phyloP scores from a whole-genome alignment of 1,140 invertebrate genomes.

The Zaprionus inermis region DNA sequence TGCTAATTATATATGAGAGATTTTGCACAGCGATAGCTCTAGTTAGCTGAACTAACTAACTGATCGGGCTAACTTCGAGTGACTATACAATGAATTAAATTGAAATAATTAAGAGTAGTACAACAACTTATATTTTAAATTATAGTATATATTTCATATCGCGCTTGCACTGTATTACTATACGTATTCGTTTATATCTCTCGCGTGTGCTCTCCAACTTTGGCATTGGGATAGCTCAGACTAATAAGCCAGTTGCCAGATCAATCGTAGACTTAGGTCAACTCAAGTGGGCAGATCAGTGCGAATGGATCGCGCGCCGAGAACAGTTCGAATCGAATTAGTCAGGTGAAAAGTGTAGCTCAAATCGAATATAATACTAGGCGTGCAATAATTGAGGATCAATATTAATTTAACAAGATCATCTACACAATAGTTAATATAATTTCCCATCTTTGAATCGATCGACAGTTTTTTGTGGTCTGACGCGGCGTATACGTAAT shows the following conservation, averaged over 20 bases:
- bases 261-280: conserved; percentile 35
- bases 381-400: too few species aligned
- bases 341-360: not conserved
- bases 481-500: not conserved
- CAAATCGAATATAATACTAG: not conserved
- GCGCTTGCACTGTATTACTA: not conserved
- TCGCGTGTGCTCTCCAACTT: conserved; percentile 24
- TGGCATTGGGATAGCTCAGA: conserved; percentile 30
- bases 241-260: conserved; percentile 32
- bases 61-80: not conserved
- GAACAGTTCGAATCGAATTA: conserved; percentile 18
- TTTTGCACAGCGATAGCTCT: not conserved
- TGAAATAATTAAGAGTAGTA: not conserved
- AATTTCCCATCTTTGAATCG: not conserved
- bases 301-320: conserved; percentile 13
- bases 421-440: not conserved
- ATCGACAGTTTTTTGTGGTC: not conserved
- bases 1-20: not conserved
- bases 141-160: not conserved
- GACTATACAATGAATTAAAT: not conserved
- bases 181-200: conserved; percentile 7
- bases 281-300: conserved; percentile 30
- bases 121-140: not conserved
- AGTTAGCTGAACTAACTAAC: not conserved
- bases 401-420: not conserved